Conservation (phyloP, 2,113 vertebrate genomes). For the Alectura lathami region DNA sequence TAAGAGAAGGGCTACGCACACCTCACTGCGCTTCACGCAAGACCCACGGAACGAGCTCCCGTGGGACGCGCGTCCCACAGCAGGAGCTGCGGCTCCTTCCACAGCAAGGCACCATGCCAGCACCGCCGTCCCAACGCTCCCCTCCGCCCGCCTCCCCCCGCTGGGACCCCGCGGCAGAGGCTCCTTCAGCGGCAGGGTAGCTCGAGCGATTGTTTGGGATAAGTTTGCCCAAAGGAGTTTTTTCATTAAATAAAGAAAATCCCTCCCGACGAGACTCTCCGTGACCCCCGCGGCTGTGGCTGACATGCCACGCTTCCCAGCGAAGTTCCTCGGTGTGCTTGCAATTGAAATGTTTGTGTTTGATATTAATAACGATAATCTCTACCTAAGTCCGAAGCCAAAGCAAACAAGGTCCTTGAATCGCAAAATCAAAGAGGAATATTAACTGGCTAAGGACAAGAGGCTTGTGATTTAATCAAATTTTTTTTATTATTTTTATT, state of each 20-base stretch:
- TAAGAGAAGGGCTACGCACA: background rate
- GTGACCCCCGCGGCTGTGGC: constrained; percentile 54
- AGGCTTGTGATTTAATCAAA: constrained; percentile 42
- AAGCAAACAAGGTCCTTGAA: constrained; percentile 70
- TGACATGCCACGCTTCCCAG: constrained; percentile 45
- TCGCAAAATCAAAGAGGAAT: constrained; percentile 54
- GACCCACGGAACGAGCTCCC: background rate
- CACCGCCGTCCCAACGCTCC: no score
- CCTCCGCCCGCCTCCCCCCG: no score
- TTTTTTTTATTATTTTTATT: no score
- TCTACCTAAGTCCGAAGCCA: constrained; percentile 64
- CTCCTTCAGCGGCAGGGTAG: constrained; percentile 47
- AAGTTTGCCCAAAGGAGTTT: constrained; percentile 34
- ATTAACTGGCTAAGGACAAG: constrained; percentile 59
- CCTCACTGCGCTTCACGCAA: no score
- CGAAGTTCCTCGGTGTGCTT: constrained; percentile 66
- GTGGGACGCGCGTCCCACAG: background rate
- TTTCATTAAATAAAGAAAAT: constrained; percentile 75
- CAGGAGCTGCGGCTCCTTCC: background rate
- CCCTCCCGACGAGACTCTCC: constrained; percentile 59
- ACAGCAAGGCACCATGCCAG: rapidly evolving
- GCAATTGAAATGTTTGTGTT: constrained; percentile 77
- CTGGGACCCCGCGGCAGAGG: background rate
- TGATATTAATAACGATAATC: constrained; percentile 78
- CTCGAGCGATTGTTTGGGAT: constrained; percentile 66